A percentile compares a stretch with the other conserved stretches of the same genome.
Conservation (phyloP, 1,140 invertebrate genomes). For the Aphelinus certus region DNA sequence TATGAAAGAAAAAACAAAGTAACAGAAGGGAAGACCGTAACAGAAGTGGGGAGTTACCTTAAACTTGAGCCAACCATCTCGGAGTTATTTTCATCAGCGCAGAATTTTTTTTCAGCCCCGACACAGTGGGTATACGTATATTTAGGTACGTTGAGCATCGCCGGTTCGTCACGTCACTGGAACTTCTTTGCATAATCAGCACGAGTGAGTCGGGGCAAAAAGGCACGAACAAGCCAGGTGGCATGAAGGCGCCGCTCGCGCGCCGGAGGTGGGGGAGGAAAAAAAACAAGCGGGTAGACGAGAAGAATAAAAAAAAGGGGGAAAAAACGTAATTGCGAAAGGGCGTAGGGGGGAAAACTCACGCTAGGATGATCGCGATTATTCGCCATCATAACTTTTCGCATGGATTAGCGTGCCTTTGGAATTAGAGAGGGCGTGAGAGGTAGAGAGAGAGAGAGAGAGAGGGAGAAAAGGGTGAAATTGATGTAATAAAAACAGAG, state of each 20-base stretch:
- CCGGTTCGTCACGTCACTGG: background rate
- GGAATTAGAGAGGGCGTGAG: conserved; percentile 16
- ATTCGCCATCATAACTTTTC: conserved; percentile 25
- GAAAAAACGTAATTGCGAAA: background rate
- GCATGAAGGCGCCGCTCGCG: too few relatives aligned
- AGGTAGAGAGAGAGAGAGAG: background rate
- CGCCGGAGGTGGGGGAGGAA: background rate
- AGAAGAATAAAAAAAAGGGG: background rate
- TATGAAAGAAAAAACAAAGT: background rate
- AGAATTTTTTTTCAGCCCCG: background rate
- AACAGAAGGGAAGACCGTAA: too few relatives aligned
- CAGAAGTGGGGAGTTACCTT: too few relatives aligned
- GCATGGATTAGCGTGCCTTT: conserved; percentile 24
- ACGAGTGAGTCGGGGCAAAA: conserved; percentile 13
- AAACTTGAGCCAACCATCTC: background rate
- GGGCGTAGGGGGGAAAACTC: background rate
- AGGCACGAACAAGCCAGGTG: too few relatives aligned
- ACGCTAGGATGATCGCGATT: conserved; percentile 21
- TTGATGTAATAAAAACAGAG: conserved; percentile 30
- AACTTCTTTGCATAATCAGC: conserved; percentile 17
- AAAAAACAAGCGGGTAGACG: background rate
- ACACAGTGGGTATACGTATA: too few relatives aligned
- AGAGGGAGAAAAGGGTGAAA: conserved; percentile 19
- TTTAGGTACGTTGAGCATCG: too few relatives aligned
- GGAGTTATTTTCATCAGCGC: background rate